Conservation (phyloP, 1,140 invertebrate genomes). For the Neodiprion fabricii region DNA sequence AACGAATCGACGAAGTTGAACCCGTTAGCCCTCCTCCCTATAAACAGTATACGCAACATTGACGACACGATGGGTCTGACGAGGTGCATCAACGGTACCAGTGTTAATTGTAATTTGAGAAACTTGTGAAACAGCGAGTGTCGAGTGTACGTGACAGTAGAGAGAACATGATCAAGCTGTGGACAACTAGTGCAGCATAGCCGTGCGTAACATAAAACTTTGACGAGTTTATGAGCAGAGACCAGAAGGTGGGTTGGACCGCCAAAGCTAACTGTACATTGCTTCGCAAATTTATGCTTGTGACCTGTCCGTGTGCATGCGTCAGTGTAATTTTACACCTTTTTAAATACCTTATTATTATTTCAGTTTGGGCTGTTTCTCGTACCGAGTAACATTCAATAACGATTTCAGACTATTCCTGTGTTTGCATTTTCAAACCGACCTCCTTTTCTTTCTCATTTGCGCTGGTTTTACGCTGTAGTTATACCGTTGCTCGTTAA, state of each 20-base stretch:
- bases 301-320: not conserved
- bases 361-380: too few species aligned
- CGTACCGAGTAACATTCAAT: too few species aligned
- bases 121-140: not conserved
- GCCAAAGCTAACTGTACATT: conserved; percentile 55
- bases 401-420: too few species aligned
- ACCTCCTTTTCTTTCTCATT: not conserved
- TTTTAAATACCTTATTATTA: too few species aligned
- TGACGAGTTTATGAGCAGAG: not conserved
- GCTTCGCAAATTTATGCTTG: not conserved
- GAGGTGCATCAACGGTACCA: not conserved
- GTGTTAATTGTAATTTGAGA: conserved; percentile 1
- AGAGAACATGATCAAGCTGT: too few species aligned
- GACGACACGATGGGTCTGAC: not conserved
- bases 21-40: too few species aligned
- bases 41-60: too few species aligned
- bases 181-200: too few species aligned
- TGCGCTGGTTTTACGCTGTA: not conserved
- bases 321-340: not conserved
- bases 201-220: not conserved
- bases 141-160: not conserved
- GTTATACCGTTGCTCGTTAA: too few species aligned
- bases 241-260: conserved; percentile 48
- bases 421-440: not conserved
- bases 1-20: too few species aligned